Conservation (phyloP, 2,888 invertebrate species). For the Ceraclea dissimilis region DNA sequence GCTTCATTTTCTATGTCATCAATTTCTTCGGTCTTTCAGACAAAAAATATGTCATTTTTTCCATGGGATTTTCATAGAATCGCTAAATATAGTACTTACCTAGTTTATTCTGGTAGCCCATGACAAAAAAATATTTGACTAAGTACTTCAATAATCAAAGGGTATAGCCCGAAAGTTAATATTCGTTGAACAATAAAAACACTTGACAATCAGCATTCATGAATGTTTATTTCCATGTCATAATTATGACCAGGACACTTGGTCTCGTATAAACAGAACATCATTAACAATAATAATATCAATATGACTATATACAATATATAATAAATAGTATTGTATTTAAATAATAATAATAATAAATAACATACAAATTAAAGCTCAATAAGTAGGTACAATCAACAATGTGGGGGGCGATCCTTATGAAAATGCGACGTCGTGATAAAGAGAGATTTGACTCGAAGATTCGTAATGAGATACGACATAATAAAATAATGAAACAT, state of each 20-base stretch:
- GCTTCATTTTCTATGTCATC: too few species aligned
- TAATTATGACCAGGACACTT: constrained; percentile 4
- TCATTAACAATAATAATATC: constrained; percentile 8
- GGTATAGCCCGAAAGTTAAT: too few species aligned
- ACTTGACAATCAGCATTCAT: too few species aligned
- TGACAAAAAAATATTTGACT: too few species aligned
- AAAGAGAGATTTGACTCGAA: constrained; percentile 18
- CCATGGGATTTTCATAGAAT: too few species aligned
- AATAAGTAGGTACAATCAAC: not conserved
- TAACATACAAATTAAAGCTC: constrained; percentile 21
- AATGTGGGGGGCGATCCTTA: constrained; percentile 11
- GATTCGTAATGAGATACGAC: constrained; percentile 9
- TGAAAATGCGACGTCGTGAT: constrained; percentile 9
- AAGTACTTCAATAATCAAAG: too few species aligned
- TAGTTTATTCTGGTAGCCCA: too few species aligned
- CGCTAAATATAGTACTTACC: too few species aligned
- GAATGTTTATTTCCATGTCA: constrained; percentile 12
- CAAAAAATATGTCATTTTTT: too few species aligned
- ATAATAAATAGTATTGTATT: constrained; percentile 23
- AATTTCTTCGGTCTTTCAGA: too few species aligned
- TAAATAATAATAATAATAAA: constrained; percentile 15
- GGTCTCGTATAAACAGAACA: constrained; percentile 8
- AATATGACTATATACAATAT: constrained; percentile 24
- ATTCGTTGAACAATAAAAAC: too few species aligned
- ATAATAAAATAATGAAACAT: too few species aligned